phyloP scores from a whole-genome alignment of 2,888 invertebrate species.

The Calameuta filiformis region DNA sequence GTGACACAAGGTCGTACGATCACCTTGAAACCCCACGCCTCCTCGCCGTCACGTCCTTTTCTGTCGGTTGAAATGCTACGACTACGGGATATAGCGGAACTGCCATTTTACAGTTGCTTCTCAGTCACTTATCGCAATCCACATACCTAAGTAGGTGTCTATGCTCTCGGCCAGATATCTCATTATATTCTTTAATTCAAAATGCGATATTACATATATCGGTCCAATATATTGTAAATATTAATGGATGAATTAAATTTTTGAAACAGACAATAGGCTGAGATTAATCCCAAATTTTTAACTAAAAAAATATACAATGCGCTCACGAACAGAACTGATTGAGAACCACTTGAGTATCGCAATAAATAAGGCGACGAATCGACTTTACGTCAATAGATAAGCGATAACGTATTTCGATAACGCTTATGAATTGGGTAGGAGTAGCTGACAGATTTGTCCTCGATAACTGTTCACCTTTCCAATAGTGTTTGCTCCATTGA shows the following conservation, averaged over 20 bases:
- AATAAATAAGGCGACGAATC: neutral
- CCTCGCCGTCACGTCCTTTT: slow-evolving; percentile 39
- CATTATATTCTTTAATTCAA: neutral
- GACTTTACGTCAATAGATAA: neutral
- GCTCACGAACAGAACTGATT: neutral
- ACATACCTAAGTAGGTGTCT: neutral
- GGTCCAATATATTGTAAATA: neutral
- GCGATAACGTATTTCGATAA: neutral
- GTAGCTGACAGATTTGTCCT: neutral
- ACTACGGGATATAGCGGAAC: slow-evolving; percentile 51
- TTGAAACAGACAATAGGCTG: neutral
- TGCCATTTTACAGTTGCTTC: slow-evolving; percentile 46
- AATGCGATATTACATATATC: neutral
- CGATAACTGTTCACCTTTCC: neutral
- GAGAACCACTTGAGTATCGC: neutral
- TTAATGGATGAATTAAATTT: neutral
- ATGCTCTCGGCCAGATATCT: neutral
- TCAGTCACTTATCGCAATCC: neutral
- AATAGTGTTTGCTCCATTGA: neutral
- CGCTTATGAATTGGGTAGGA: neutral
- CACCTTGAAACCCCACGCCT: slow-evolving; percentile 54
- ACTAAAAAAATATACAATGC: neutral
- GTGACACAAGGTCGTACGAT: slow-evolving; percentile 59
- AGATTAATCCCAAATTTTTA: neutral
- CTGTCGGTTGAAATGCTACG: slow-evolving; percentile 24